Conservation (phyloP, 2,888 invertebrate genomes). For the Drosophila hawaiiensis region DNA sequence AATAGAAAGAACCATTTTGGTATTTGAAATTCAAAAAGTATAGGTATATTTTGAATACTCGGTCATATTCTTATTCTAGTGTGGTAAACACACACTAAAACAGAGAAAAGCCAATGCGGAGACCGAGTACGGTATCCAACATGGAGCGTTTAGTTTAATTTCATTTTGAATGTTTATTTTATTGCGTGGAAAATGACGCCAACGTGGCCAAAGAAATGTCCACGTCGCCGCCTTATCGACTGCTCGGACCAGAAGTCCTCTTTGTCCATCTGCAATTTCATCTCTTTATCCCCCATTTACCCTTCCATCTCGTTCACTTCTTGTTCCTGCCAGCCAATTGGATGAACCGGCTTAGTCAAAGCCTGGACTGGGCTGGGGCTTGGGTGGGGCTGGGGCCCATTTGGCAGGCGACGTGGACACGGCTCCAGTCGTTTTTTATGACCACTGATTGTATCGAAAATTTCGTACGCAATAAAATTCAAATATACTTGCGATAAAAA, state of each 20-base stretch:
- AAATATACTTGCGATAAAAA: constrained; percentile 84
- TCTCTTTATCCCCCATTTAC: neutral
- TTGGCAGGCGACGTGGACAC: constrained; percentile 63
- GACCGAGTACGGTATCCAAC: constrained; percentile 31
- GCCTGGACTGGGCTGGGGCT: neutral
- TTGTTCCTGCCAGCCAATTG: constrained; percentile 24
- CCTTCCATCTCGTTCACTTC: neutral
- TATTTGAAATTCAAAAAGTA: neutral
- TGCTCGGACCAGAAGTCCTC: constrained; percentile 8
- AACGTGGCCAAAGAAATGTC: constrained; percentile 83
- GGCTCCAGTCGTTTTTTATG: constrained; percentile 81
- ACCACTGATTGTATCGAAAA: constrained; percentile 74
- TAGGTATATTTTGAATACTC: neutral
- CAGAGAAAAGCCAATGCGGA: neutral
- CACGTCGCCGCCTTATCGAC: constrained; percentile 60
- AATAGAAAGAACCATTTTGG: neutral
- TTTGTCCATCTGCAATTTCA: constrained; percentile 25
- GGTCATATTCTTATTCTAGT: neutral
- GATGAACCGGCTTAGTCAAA: constrained; percentile 27
- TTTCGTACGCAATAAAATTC: constrained; percentile 84
- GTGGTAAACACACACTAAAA: neutral
- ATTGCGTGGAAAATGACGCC: constrained; percentile 84
- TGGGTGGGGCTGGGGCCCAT: constrained; percentile 37
- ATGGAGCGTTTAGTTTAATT: constrained; percentile 82
- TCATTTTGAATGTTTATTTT: constrained; percentile 84